Conservation (phyloP, 2,888 invertebrate species). For the Agapostemon virescens region DNA sequence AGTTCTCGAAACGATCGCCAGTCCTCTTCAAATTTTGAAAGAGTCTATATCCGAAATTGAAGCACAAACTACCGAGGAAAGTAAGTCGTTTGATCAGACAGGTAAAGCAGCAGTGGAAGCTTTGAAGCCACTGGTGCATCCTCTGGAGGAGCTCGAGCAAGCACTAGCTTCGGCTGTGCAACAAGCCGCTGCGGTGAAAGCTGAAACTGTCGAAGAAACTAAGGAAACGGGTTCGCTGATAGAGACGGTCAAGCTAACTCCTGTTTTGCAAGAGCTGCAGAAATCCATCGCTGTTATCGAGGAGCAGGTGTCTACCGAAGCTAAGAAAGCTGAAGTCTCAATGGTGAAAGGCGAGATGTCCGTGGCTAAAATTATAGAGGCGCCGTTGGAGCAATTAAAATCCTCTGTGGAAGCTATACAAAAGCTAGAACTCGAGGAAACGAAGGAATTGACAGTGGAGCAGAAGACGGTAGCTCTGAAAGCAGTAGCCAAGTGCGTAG, state of each 20-base stretch:
- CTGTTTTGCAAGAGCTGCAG: conserved; percentile 38
- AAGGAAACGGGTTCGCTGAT: neutral
- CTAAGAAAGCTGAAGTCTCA: conserved; percentile 76
- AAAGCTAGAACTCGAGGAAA: conserved; percentile 6
- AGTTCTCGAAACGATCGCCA: conserved; percentile 1
- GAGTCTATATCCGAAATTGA: conserved; percentile 64
- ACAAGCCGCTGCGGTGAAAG: conserved; percentile 71
- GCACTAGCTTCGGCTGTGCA: conserved; percentile 54
- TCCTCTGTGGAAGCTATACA: conserved; percentile 29
- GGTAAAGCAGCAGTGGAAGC: conserved; percentile 34
- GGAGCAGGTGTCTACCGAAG: conserved; percentile 26
- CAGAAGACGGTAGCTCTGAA: conserved; percentile 72
- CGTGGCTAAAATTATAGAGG: conserved; percentile 28
- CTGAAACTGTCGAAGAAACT: too few species aligned
- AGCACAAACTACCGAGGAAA: conserved; percentile 15
- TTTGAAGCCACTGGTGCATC: conserved; percentile 64
- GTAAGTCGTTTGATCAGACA: conserved; percentile 18
- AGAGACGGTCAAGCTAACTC: conserved; percentile 28
- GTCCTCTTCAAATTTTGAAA: conserved; percentile 37
- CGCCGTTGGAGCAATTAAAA: conserved; percentile 37
- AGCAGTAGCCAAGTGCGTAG: conserved; percentile 75
- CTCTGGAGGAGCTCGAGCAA: conserved; percentile 45
- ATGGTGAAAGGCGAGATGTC: neutral
- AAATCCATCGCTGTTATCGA: conserved; percentile 41
- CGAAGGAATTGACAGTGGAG: conserved; percentile 16